Base-by-base conservation (phyloP, 2,888 invertebrate genomes). In the Athetis lepigone region DNA sequence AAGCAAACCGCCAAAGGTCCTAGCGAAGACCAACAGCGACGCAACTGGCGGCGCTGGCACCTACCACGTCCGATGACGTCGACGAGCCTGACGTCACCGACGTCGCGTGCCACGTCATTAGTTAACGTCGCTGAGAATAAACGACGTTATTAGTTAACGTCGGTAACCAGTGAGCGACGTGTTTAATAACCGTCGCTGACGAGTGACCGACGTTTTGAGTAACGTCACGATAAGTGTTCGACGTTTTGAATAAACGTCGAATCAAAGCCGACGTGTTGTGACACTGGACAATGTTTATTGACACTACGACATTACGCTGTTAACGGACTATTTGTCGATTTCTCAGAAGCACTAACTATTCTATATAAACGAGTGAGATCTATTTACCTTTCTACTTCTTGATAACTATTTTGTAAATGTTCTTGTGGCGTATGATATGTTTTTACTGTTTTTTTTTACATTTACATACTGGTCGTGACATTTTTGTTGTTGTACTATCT, bases 11-110 rank as follows among this genome's bases (percentile, higher is more conserved):
- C 7, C 88, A 86, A 75, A 88, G 94, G 39, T 92, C 93, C 87
- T 94, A 94, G 91, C 92, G 93, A 87, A 89, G 89, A 83, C 84
- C 88, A 7, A 89, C 90, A 83, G 92, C 90, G 86, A 88, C 90
- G 80, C 90, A 89, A 70, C 84, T 89, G 36, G 74, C 87, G 23
- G 71, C 86, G 27, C 84, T 90, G 50, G 84, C 85, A 49, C 79
- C 86, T 49, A 57, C 86, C 45, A 59, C 84, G 59, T 66, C 85
- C 0, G 86, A 86, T 19, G 88, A 85, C 62, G 78, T 73, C 64
- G 75, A 78, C 6, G 87, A 83, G 13, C 49, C 67, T 18, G 70
- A 66, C 55, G 86, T 79, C 36, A 65, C 73, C 9, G 83, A 79
- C 54, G 77, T 82, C 56, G 81, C 83, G 55, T 85, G 86, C 68